Base-by-base conservation (phyloP, 1,140 invertebrate genomes). In the Lamellibrachia luymesi region DNA sequence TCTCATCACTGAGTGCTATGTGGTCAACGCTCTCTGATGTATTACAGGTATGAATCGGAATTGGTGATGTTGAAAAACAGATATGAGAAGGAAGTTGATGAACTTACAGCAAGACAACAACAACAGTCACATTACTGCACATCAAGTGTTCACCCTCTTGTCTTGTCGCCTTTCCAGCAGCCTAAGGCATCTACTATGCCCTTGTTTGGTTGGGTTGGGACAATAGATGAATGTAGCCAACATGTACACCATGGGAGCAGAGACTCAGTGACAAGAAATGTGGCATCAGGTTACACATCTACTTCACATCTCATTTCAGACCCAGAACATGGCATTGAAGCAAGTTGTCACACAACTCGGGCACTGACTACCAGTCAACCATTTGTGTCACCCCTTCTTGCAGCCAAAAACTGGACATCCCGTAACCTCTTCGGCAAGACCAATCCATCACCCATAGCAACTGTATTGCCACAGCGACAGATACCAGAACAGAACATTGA, bases 321-420 rank as follows among this genome's bases (percentile, higher is more conserved):
- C 64, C 64, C 64, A 80, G 64, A 80, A 22, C 64, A 80, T 80
- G 64, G 64, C 64, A 4, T 22, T 80, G 64, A 80, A 80, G 17
- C 52, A 56, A 17, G 64, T 22, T 80, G 64, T 80, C 64, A 80
- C 64, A 17, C 64, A 80, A 80, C 64, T 17, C 64, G 13, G 64
- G 64, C 64, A 80, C 64, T 80, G 64, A 80, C 64, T 80, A 80
- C 17, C 64, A 80, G 17, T 80, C 64, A 80, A 22, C 64, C 64
- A 10, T 80, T 80, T 80, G 64, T 80, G 64, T 80, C 64, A 80
- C 64, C 64, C 64, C 64, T 80, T 22, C 0, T 80, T 10, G 64
- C 64, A 80, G 64, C 64, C 64, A 80, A 80, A 80, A 80, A 80
- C 64, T 80, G 64, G 64, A 80, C 64, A 80, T 80, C 64, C 64